Base-by-base conservation (phyloP, 2,797 vertebrate genomes). In the Molossus molossus region DNA sequence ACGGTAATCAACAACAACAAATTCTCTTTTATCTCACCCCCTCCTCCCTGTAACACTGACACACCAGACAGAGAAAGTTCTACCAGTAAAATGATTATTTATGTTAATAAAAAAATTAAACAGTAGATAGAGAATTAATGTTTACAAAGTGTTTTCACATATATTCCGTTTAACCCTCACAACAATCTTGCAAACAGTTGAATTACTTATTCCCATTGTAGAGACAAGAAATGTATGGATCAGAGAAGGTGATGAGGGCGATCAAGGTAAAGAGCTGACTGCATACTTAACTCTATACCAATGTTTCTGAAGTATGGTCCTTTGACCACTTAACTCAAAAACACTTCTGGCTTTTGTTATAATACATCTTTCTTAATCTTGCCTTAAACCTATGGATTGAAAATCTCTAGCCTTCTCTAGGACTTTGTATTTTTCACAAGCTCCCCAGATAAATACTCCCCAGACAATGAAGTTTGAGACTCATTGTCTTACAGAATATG, bases 181-280 rank as follows among this genome's bases (percentile, higher is more conserved):
- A 64, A 14, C 15, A 48, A 55, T 45, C 40, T 37, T 73, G 13
- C 11, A 33, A 33, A 33, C 33, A 76, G 45, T 23, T 6, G 87
- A 76, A 87, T 60, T 95, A 75, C n/a, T 69, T 81, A 53, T 82
- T 94, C 6, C 14, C 45, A 76, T 75, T 95, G 79, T 87, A 73
- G 58, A 65, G 50, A 58, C 10, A 65, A 93, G 65, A 92, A 77
- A n/a, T 48, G 48, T 70, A 29, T 3, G 82, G 3, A 60, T 76
- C 70, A 70, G 62, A 94, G 69, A 81, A 40, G 11, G 5, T 77
- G 50, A 45, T 50, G n/a, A 83, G 55, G 2, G 33, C 27, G 9
- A 25, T 57, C 45, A 80, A 86, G 3, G 67, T 37, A 50, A 80
- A 72, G 15, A 81, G 15, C 4, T 58, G 2, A 27, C 3, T n/a